Conservation (phyloP, 2,113 vertebrate species). For the Sphaerodactylus townsendi region DNA sequence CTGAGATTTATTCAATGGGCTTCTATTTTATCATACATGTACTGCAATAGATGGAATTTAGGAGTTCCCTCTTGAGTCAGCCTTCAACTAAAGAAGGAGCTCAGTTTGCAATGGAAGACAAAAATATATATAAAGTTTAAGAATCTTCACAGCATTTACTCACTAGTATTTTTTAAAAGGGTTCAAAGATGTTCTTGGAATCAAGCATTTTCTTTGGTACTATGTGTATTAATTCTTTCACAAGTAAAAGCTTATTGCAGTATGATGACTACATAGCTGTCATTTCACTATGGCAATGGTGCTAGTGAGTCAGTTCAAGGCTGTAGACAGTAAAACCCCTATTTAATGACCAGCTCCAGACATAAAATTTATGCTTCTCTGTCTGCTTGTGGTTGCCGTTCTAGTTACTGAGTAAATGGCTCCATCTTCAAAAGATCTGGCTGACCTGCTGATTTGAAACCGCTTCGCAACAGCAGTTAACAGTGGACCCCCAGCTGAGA, state of each 20-base stretch:
- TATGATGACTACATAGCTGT: neutral
- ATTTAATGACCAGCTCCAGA: constrained; percentile 56
- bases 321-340: constrained; percentile 47
- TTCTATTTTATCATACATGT: no score
- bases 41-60: no score
- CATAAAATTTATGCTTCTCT: constrained; percentile 53
- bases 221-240: neutral
- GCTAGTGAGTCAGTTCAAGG: constrained; percentile 47
- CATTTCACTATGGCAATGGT: constrained; percentile 22
- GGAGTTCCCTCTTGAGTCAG: no score
- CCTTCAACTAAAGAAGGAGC: no score
- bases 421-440: constrained; percentile 60
- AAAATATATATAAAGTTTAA: no score
- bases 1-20: no score
- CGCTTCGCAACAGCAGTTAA: constrained; percentile 47
- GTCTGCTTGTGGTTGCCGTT: constrained; percentile 52
- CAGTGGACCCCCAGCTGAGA: constrained; percentile 41
- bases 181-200: neutral
- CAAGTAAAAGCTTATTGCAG: constrained; percentile 33
- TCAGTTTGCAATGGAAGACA: no score
- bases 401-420: constrained; percentile 57
- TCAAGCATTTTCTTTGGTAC: neutral
- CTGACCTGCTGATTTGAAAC: constrained; percentile 62
- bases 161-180: neutral
- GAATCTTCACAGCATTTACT: neutral